Conservation (phyloP, 37 sponge, comb jelly and placozoan genomes). For the Corticium candelabrum region DNA sequence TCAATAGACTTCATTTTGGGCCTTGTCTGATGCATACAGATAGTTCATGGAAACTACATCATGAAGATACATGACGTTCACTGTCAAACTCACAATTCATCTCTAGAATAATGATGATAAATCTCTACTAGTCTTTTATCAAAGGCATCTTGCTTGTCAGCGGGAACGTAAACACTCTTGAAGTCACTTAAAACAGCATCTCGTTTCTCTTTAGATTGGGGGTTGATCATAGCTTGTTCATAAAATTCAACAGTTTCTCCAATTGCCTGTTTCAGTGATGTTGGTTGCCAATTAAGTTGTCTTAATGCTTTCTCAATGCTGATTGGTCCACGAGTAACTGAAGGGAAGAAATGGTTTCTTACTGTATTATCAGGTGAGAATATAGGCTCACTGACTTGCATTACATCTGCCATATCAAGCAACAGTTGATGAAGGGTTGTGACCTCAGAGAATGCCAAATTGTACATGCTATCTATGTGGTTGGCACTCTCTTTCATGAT, state of each 20-base stretch:
- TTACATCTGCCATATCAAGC: conserved; percentile 7
- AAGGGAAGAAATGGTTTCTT: conserved; percentile 17
- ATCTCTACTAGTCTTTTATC: too few relatives aligned
- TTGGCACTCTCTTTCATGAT: conserved; percentile 3
- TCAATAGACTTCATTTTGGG: too few relatives aligned
- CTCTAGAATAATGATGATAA: too few relatives aligned
- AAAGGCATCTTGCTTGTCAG: background rate
- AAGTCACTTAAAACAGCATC: background rate
- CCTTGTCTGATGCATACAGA: too few relatives aligned
- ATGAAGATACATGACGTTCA: too few relatives aligned
- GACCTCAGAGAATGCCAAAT: conserved; percentile 16
- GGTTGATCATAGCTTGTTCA: background rate
- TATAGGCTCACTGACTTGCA: conserved; percentile 12
- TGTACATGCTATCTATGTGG: too few relatives aligned
- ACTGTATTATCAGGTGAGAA: conserved; percentile 8
- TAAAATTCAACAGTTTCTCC: conserved; percentile 15
- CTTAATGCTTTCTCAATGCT: conserved; percentile 12
- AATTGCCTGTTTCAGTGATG: conserved; percentile 13
- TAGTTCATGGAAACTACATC: too few relatives aligned
- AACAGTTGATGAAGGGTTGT: conserved; percentile 19
- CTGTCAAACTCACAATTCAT: too few relatives aligned
- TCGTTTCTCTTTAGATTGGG: background rate
- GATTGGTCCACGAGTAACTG: conserved; percentile 29
- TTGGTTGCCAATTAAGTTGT: conserved; percentile 21
- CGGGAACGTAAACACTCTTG: background rate